Base-by-base conservation (phyloP, 2,888 invertebrate species). In the Encarsia formosa region DNA sequence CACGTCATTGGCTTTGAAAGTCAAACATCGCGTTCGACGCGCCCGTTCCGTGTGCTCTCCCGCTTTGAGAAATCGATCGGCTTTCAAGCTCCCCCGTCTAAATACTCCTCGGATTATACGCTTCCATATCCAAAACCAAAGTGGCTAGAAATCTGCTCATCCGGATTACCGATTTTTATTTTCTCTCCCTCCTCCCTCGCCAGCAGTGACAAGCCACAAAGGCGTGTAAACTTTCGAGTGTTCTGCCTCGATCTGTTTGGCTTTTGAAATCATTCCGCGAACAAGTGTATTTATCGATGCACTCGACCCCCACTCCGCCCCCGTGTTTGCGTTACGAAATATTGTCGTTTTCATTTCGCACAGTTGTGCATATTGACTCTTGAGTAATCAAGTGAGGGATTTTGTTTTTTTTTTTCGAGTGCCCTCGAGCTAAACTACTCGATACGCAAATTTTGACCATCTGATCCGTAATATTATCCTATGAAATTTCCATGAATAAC, bases 51-150 rank as follows among this genome's bases (percentile, higher is more conserved):
- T n/a, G n/a, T n/a, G n/a, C n/a, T n/a, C n/a, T n/a, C 24, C 37
- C 35, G 31, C 45, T 49, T 38, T 41, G 32, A 48, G 51, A 31
- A 43, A 51, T 38, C 37, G 45, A 59, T 57, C 54, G 52, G 37
- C 55, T 52, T 58, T 55, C 56, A 48, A 57, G 55, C 52, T 35
- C 44, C 41, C 45, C 49, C 58, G 45, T n/a, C n/a, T n/a, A n/a
- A n/a, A n/a, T n/a, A n/a, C 50, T 53, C 38, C 32, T 16, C 31
- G 50, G 53, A 53, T 56, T 53, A 56, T 41, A 22, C 47, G 43
- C 52, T 41, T 52, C 32, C 39, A 49, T 42, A 52, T 46, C 47
- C n/a, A n/a, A n/a, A n/a, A n/a, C n/a, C n/a, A n/a, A n/a, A n/a
- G n/a, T n/a, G n/a, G n/a, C n/a, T n/a, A n/a, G n/a, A n/a, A n/a